Evolutionary conservation across 1,140 invertebrate genomes (phyloP).

Genomic region (Eubasilissa regina): DNA sequence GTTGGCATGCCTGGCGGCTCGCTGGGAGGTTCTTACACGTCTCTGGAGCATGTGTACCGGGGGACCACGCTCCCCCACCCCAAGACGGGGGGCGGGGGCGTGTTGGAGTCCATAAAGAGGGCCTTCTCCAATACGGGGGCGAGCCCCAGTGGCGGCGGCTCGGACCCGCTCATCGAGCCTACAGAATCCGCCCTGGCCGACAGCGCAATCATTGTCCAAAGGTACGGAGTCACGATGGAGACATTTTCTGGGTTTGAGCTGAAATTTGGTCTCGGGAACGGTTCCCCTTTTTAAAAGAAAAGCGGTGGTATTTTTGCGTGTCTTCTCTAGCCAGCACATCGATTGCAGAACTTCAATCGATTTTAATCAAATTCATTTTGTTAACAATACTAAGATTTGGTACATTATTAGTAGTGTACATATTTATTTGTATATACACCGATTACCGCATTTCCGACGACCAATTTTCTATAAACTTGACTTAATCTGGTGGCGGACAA

Average conservation of each 20-base stretch:
- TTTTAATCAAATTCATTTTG: no score
- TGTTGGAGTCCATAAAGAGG: slow-evolving; percentile 77
- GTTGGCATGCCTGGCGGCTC: slow-evolving; percentile 72
- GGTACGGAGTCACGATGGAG: slow-evolving; percentile 66
- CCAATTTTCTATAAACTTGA: background rate
- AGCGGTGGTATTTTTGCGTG: no score
- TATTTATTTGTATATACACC: no score
- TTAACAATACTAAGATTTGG: no score
- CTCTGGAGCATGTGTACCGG: slow-evolving; percentile 78
- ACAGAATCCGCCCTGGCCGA: slow-evolving; percentile 63
- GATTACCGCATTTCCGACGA: background rate
- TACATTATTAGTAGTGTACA: no score
- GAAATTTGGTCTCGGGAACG: background rate
- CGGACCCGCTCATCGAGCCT: slow-evolving; percentile 72
- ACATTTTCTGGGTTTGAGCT: background rate
- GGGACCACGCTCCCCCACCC: slow-evolving; percentile 76
- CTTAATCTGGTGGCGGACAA: background rate
- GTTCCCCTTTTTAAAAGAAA: no score
- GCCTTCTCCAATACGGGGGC: slow-evolving; percentile 72
- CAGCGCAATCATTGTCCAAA: slow-evolving; percentile 71
- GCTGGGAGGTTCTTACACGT: slow-evolving; percentile 77
- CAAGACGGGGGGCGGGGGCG: slow-evolving; percentile 68
- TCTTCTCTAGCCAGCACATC: no score
- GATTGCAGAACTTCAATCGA: no score
- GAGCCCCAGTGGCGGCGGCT: slow-evolving; percentile 68